Base-by-base conservation (phyloP, 2,113 vertebrate genomes). In the Microcebus lehilahytsara region DNA sequence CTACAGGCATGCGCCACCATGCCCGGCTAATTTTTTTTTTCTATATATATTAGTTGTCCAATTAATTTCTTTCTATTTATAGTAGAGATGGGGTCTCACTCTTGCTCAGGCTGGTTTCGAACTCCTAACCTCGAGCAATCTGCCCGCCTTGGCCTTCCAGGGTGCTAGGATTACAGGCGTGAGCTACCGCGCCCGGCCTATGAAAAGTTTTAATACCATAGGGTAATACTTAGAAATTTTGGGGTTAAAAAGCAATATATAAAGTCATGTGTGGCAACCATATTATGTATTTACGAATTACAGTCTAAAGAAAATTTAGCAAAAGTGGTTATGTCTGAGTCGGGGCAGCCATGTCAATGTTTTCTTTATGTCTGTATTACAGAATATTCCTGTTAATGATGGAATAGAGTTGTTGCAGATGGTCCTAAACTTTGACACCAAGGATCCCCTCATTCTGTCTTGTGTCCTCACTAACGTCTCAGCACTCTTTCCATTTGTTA, bases 381-480 rank as follows among this genome's bases (percentile, higher is more conserved):
- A 99, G 99, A 99, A 99, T 92, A 97, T 99, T 89, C 99, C 99
- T 2, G 98, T 99, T 40, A 99, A 99, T 90, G 99, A 99, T 96
- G 99, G 99, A 92, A 98, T 99, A 97, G 99, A 99, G 97, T 98
- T 99, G 37, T 98, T 99, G 93, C 99, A 99, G 97, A 98, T 98
- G 46, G 99, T 99, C 84, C 98, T 99, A 96, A 99, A 98, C 98
- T 99, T 99, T 96, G 98, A 99, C 91, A 99, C 99, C 89, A 99
- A 99, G 97, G 99, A 99, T 97, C 99, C 99, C 3, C 99, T 99
- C 96, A 99, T 99, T 97, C 95, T 99, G 84, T 99, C 99, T 93
- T 99, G 99, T 88, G 98, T 99, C 96, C 99, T 99, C 96, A 99
- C 99, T 96, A 99, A 99, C 75, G 97, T 99, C 85, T 99, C 99